Conservation (phyloP, 2,888 invertebrate species). For the Drepana falcataria region DNA sequence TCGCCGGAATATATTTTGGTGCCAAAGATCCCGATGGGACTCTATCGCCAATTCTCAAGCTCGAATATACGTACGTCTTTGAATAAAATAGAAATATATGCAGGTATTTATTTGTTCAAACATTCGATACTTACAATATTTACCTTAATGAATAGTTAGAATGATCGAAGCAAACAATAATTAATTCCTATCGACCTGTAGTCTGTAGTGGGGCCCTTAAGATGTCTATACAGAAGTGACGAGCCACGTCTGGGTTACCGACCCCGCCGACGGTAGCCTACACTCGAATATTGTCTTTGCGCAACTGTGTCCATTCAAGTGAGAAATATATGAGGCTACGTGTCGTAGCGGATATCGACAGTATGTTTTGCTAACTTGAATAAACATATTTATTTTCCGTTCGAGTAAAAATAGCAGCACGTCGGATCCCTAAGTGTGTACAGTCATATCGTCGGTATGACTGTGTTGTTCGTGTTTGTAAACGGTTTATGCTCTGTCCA, state of each 20-base stretch:
- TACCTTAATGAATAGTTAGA: too few species aligned
- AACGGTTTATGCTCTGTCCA: too few species aligned
- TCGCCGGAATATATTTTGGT: too few species aligned
- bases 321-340: not conserved
- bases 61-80: too few species aligned
- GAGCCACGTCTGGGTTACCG: not conserved
- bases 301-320: not conserved
- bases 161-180: not conserved
- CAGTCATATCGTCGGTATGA: too few species aligned
- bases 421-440: too few species aligned
- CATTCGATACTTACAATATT: too few species aligned
- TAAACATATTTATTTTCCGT: not conserved
- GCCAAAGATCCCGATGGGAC: too few species aligned
- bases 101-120: too few species aligned
- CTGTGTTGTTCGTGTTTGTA: too few species aligned
- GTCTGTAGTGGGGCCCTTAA: not conserved
- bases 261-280: not conserved
- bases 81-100: too few species aligned
- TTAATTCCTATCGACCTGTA: not conserved
- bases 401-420: not conserved
- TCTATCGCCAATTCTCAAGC: too few species aligned
- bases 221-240: not conserved
- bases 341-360: not conserved
- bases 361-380: not conserved
- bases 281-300: not conserved